A percentile compares a stretch with the other conserved stretches of the same genome.
Conservation (phyloP, 1,140 invertebrate genomes). For the Steinernema feltiae region DNA sequence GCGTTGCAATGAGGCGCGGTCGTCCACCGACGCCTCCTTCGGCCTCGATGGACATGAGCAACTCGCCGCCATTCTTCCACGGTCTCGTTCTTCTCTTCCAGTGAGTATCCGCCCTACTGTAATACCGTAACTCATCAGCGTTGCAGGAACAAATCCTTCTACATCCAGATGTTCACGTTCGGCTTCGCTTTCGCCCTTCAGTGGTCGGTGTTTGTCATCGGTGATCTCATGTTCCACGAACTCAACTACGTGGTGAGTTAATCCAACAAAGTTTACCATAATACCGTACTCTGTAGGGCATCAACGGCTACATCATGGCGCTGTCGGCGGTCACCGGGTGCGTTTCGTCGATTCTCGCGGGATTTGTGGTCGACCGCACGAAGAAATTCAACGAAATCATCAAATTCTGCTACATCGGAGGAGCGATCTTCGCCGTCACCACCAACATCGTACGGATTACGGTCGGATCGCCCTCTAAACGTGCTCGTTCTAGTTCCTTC, state of each 20-base stretch:
- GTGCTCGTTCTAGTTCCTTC: slow-evolving; percentile 19
- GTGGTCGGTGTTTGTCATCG: slow-evolving; percentile 30
- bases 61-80: slow-evolving; percentile 39
- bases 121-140: not conserved
- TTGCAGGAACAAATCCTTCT: slow-evolving; percentile 31
- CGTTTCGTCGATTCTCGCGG: slow-evolving; percentile 32
- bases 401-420: slow-evolving; percentile 34
- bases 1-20: slow-evolving; percentile 27
- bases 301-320: slow-evolving; percentile 24
- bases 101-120: slow-evolving; percentile 27
- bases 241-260: slow-evolving; percentile 18
- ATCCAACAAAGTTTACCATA: not conserved
- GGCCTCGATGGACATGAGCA: slow-evolving; percentile 48
- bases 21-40: slow-evolving; percentile 47
- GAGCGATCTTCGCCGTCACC: slow-evolving; percentile 25
- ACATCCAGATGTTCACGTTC: slow-evolving; percentile 30
- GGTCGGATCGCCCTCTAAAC: slow-evolving; percentile 17
- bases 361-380: slow-evolving; percentile 38
- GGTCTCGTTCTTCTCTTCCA: slow-evolving; percentile 41
- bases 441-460: slow-evolving; percentile 26
- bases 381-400: slow-evolving; percentile 39
- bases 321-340: slow-evolving; percentile 27
- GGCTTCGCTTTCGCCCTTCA: slow-evolving; percentile 30
- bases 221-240: slow-evolving; percentile 19
- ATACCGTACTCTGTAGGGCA: not conserved